A percentile compares a stretch with the other conserved stretches of the same genome.
Conservation (phyloP, 2,888 invertebrate genomes). For the Amphiduros pacificus region DNA sequence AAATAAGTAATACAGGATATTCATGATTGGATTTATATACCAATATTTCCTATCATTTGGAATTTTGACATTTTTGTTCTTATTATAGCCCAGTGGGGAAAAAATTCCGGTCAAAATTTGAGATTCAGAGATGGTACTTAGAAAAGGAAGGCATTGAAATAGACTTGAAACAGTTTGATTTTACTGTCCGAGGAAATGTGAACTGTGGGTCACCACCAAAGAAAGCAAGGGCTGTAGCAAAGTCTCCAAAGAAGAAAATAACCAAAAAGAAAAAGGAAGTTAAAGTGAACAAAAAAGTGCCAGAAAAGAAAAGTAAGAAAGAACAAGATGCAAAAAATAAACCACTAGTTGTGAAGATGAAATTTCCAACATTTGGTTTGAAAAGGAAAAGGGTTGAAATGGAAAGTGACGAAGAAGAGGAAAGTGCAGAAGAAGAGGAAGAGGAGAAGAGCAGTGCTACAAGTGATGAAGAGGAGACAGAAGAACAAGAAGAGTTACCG, state of each 20-base stretch:
- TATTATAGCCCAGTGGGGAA: slow-evolving; percentile 2
- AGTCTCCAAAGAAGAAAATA: not conserved
- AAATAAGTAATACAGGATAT: no score
- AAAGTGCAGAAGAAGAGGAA: not conserved
- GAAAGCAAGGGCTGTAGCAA: not conserved
- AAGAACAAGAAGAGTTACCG: not conserved
- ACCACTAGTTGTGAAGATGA: slow-evolving; percentile 16
- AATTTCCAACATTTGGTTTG: no score
- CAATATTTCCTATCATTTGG: not conserved
- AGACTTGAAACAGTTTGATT: slow-evolving; percentile 7
- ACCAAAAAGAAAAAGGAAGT: not conserved
- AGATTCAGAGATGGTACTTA: not conserved
- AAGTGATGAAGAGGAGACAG: not conserved
- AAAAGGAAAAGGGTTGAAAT: not conserved
- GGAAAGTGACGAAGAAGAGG: not conserved
- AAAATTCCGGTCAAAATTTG: slow-evolving; percentile 5
- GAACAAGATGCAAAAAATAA: not conserved
- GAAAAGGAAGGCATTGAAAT: slow-evolving; percentile 1
- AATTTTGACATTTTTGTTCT: not conserved
- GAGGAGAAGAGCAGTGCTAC: not conserved
- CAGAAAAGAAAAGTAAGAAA: not conserved
- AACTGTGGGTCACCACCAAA: not conserved
- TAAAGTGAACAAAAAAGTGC: not conserved
- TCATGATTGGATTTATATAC: not conserved
- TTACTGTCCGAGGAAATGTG: slow-evolving; percentile 1